phyloP scores from a whole-genome alignment of 2,113 vertebrate genomes.

The Engystomops pustulosus region DNA sequence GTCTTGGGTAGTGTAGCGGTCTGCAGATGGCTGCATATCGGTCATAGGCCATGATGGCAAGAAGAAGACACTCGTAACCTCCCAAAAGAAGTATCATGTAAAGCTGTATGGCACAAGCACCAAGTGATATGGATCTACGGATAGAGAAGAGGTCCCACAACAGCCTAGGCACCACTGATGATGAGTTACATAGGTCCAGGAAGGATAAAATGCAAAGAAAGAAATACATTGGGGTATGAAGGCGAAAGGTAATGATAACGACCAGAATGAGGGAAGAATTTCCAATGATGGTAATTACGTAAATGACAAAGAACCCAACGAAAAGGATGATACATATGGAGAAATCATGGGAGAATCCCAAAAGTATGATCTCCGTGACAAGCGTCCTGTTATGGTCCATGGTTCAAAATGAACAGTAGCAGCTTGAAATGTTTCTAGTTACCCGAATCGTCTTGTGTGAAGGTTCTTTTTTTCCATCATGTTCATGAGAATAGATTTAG shows the following conservation, averaged over 20 bases:
- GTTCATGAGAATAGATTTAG: neutral
- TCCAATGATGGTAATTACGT: neutral
- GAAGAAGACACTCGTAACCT: constrained; percentile 16
- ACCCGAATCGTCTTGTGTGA: neutral
- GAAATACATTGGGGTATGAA: constrained; percentile 42
- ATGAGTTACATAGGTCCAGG: constrained; percentile 24
- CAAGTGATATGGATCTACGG: neutral
- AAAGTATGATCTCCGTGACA: constrained; percentile 45
- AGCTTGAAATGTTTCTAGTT: neutral
- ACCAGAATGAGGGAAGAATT: neutral
- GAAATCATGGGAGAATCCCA: constrained; percentile 54
- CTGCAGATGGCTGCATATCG: constrained; percentile 33
- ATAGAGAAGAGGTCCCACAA: neutral
- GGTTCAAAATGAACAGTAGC: neutral
- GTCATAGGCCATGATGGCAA: constrained; percentile 34
- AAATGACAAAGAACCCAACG: constrained; percentile 8
- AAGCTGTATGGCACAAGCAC: constrained; percentile 14
- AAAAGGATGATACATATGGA: neutral
- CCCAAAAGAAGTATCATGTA: neutral
- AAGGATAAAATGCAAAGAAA: constrained; percentile 26
- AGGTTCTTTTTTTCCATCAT: neutral
- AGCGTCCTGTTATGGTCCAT: constrained; percentile 34
- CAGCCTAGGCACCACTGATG: neutral
- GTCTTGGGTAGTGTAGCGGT: neutral
- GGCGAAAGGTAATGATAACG: neutral